phyloP scores from a whole-genome alignment of 23 tunicate genomes.

The Botrylloides violaceus region DNA sequence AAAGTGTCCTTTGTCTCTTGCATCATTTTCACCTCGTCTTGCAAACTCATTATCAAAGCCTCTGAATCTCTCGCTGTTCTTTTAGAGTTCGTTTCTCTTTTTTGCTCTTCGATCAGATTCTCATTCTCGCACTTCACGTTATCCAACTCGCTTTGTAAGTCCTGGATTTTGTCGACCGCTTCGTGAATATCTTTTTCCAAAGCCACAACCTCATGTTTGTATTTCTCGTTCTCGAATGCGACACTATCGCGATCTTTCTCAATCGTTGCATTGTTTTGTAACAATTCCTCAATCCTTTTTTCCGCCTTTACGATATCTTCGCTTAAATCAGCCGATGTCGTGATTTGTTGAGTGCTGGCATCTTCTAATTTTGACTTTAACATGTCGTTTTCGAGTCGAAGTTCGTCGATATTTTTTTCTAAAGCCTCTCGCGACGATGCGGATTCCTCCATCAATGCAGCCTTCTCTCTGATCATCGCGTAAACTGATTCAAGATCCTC shows the following conservation, averaged over 20 bases:
- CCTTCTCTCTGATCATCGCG: conserved; percentile 23
- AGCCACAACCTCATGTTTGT: background rate
- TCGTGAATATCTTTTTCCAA: background rate
- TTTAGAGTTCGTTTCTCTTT: background rate
- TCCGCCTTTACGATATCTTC: background rate
- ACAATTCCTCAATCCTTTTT: background rate
- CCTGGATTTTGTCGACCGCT: background rate
- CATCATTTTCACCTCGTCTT: background rate
- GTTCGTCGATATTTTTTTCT: background rate
- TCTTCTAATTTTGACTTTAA: background rate
- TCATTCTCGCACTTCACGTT: background rate
- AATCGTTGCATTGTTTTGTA: background rate
- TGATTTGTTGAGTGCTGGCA: background rate
- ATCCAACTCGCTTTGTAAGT: background rate
- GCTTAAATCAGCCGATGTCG: background rate
- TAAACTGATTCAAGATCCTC: conserved; percentile 9
- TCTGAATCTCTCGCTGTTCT: background rate
- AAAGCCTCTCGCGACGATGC: conserved; percentile 17
- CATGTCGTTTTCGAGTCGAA: background rate
- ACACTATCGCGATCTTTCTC: background rate
- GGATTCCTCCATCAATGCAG: conserved; percentile 22
- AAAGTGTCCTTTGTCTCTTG: background rate
- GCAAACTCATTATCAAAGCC: background rate
- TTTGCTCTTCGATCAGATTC: background rate
- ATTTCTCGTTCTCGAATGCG: background rate